Conservation (phyloP, 2,797 vertebrate genomes). For the Hapalemur alaotrensis region DNA sequence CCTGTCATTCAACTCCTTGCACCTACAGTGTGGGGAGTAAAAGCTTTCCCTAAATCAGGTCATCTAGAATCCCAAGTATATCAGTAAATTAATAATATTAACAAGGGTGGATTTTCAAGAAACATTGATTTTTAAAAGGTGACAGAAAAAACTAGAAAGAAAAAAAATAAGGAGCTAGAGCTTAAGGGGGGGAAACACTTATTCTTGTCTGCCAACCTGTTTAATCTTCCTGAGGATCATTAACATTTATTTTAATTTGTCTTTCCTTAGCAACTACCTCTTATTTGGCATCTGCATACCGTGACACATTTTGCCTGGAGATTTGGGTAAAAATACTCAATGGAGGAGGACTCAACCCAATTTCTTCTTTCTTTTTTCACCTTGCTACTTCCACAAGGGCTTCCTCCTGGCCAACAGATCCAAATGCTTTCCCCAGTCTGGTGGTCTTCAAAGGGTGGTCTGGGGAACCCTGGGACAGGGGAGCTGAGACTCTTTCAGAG, state of each 20-base stretch:
- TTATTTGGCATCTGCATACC: background rate
- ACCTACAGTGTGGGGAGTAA: background rate
- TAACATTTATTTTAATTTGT: background rate
- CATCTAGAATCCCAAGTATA: background rate
- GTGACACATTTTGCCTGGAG: constrained; percentile 28
- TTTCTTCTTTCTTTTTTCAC: background rate
- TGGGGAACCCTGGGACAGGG: background rate
- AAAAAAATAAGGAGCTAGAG: background rate
- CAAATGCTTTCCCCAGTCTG: background rate
- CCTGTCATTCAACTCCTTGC: background rate
- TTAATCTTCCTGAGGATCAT: background rate
- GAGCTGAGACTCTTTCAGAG: background rate
- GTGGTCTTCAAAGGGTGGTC: background rate
- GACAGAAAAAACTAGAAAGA: background rate
- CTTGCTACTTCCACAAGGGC: background rate
- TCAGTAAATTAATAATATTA: background rate
- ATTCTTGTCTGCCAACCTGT: background rate
- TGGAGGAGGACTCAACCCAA: background rate
- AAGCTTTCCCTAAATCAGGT: background rate
- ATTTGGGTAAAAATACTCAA: constrained; percentile 32
- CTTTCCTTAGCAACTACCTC: constrained; percentile 33
- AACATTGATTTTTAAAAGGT: background rate
- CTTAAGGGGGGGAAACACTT: background rate
- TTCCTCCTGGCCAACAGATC: background rate
- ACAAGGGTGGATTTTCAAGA: background rate